These are phyloP conservation scores for Chrysotoxum bicinctum DNA, from an alignment of 2,888 invertebrate genomes.

Conservation along the genomic window DNA sequence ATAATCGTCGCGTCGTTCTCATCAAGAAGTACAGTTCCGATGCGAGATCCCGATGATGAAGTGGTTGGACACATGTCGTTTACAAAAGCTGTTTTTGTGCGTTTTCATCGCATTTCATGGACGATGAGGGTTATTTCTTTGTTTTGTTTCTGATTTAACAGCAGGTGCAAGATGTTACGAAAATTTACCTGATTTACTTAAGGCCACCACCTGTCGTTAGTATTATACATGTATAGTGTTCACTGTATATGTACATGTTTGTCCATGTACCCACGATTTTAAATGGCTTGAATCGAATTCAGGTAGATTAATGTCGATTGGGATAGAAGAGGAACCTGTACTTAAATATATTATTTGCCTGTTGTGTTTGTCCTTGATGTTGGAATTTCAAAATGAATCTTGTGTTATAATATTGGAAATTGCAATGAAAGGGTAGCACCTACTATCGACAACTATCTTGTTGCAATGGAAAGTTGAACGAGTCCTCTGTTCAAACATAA, in stretches of 20 bases:
- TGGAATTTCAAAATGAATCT: neutral
- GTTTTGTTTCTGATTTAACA: constrained; percentile 50
- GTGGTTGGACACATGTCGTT: constrained; percentile 58
- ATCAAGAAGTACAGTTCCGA: constrained; percentile 12
- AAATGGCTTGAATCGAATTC: neutral
- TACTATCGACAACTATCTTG: neutral
- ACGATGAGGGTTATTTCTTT: constrained; percentile 13
- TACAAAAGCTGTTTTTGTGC: constrained; percentile 28
- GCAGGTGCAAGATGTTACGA: constrained; percentile 64
- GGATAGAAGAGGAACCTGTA: neutral
- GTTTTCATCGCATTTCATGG: constrained; percentile 29
- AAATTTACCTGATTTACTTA: constrained; percentile 57
- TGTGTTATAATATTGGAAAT: neutral
- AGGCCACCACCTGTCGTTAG: constrained; percentile 63
- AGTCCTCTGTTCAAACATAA: too few relatives aligned
- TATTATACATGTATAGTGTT: neutral
- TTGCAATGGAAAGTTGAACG: neutral
- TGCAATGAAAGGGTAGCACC: neutral
- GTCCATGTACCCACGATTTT: neutral
- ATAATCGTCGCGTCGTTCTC: neutral
- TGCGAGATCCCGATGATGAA: neutral
- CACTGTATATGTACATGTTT: neutral
- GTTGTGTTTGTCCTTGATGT: neutral
- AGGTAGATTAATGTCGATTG: constrained; percentile 2
- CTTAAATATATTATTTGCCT: neutral